These are phyloP conservation scores for Syrmaticus mikado DNA, from an alignment of 2,113 vertebrate genomes.

Conservation along the genomic window DNA sequence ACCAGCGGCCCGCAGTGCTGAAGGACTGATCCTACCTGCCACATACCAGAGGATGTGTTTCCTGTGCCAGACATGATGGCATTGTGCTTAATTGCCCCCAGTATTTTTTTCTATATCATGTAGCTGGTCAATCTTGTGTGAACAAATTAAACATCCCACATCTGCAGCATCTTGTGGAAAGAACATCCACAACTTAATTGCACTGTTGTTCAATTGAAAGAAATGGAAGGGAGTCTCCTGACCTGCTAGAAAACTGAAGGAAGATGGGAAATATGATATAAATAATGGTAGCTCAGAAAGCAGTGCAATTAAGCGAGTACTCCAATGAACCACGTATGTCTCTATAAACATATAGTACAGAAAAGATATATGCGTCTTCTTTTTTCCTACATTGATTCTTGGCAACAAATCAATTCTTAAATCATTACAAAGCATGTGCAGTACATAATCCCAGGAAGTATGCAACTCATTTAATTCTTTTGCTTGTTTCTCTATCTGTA, in stretches of 20 bases:
- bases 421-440: slow-evolving; percentile 59
- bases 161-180: background rate
- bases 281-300: background rate
- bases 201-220: background rate
- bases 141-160: background rate
- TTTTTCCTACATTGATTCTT: slow-evolving; percentile 65
- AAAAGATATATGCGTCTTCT: background rate
- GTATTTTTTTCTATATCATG: background rate
- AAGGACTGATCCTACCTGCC: background rate
- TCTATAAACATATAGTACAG: background rate
- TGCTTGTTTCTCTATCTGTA: slow-evolving; percentile 57
- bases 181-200: background rate
- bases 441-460: slow-evolving; percentile 7
- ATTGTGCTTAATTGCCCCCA: background rate
- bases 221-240: background rate
- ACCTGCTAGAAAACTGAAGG: background rate
- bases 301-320: background rate
- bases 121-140: accelerated
- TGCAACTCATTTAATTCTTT: background rate
- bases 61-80: background rate
- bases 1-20: background rate
- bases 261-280: background rate
- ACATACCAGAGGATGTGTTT: background rate
- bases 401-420: slow-evolving; percentile 65
- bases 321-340: accelerated